Base-by-base conservation (phyloP, 2,113 vertebrate species). In the Trichechus manatus region DNA sequence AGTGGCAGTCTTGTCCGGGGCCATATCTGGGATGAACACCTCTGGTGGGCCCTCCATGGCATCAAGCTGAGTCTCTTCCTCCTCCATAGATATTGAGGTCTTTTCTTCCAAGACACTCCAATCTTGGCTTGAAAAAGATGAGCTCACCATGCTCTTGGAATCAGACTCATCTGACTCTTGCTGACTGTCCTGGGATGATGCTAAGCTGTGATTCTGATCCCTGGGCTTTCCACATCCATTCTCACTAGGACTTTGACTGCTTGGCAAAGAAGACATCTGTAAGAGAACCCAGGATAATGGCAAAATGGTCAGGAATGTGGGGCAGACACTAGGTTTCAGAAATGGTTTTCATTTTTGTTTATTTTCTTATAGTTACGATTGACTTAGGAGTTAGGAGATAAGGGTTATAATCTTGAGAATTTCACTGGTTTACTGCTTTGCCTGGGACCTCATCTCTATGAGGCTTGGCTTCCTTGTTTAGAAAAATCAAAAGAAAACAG, bases 251-350 rank as follows among this genome's bases (percentile, higher is more conserved):
- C 44, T 94, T 19, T 81, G 72, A 23, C 82, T 95, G 82, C 77
- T 64, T 56, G 94, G 77, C 14, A 94, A 64, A 66, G 87, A 13
- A 25, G 33, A 7, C 53, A 88, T 95, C 98, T 98, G 95, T 42
- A 91, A 64, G 42, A 61, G 33, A 83, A 75, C 72, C 0, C 23
- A 25, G 44, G 3, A 87, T 11, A 47, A 42, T 91, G 64, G 83
- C 4, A 84, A 74, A 31, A 36, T 44, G 15, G 33, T 94, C 31
- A 63, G 83, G 50, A 66, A 44, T 33, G 20, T 23, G 1, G 39
- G 3, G 22, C 9, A 39, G 56, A 42, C 3, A 23, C 33, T 8
- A 17, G 10, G 15, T 63, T 33, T 93, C 68, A 47, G 36, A 78
- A 31, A 20, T 0, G 8, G 0, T 53, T 74, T 33, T 39, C 3